phyloP scores from a whole-genome alignment of 2,888 invertebrate genomes.

The Pollenia griseotomentosa region DNA sequence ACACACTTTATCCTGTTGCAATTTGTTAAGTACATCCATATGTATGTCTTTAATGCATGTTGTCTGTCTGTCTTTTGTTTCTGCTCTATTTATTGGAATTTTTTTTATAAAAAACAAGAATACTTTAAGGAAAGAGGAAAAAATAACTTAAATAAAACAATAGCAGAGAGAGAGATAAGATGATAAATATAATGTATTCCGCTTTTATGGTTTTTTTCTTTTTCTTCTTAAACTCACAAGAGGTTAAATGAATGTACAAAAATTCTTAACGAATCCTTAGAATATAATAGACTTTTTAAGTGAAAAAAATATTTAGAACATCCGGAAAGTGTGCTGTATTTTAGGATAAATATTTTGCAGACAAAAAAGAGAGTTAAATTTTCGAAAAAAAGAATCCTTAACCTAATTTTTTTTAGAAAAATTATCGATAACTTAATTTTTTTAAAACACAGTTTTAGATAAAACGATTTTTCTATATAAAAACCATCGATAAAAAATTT shows the following conservation, averaged over 20 bases:
- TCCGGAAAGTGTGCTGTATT: too few relatives aligned
- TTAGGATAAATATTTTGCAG: too few relatives aligned
- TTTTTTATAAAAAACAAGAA: slow-evolving; percentile 27
- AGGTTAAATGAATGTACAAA: slow-evolving; percentile 2
- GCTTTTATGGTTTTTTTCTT: neutral
- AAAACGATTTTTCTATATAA: too few relatives aligned
- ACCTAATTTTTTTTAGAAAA: too few relatives aligned
- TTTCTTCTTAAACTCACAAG: neutral
- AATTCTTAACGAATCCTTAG: too few relatives aligned
- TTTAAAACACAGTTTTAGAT: too few relatives aligned
- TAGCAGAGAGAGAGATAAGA: slow-evolving; percentile 4
- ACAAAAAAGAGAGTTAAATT: too few relatives aligned
- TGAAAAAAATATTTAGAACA: too few relatives aligned
- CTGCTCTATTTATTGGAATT: slow-evolving; percentile 55
- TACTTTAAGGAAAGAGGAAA: slow-evolving; percentile 25
- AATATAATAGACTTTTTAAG: too few relatives aligned
- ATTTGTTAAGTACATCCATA: slow-evolving; percentile 30
- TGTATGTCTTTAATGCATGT: neutral
- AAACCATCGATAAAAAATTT: too few relatives aligned
- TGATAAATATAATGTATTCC: neutral
- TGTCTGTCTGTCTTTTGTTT: slow-evolving; percentile 32
- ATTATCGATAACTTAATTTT: too few relatives aligned
- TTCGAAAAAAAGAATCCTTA: too few relatives aligned
- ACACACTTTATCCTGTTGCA: slow-evolving; percentile 43
- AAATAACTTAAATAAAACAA: slow-evolving; percentile 27